Percentiles rank a stretch among this genome's conserved stretches.
phyloP scores from a whole-genome alignment of 1,140 invertebrate species.

The Ylistrum balloti region DNA sequence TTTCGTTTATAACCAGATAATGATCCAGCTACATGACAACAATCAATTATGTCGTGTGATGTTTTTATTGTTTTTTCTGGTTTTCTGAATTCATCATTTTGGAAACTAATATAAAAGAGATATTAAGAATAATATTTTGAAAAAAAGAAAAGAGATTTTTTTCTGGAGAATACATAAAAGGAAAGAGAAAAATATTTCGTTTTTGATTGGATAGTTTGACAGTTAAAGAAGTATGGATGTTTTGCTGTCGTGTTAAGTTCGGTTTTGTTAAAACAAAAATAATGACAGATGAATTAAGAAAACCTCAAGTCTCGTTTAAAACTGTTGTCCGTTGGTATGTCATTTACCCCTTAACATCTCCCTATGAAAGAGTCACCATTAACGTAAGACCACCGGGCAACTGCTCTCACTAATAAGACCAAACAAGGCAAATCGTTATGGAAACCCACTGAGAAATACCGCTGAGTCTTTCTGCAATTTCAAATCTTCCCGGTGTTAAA shows the following conservation, averaged over 20 bases:
- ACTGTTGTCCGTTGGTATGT: not conserved
- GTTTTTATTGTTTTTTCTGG: too few species aligned
- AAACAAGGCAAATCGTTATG: constrained; percentile 3
- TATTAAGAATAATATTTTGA: too few species aligned
- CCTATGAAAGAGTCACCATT: not conserved
- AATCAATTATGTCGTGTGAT: too few species aligned
- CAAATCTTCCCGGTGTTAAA: constrained; percentile 33
- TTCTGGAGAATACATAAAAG: too few species aligned
- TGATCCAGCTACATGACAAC: too few species aligned
- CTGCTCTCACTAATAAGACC: not conserved
- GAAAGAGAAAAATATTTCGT: too few species aligned
- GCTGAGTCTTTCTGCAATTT: constrained; percentile 33
- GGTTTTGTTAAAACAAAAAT: not conserved
- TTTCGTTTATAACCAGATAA: too few species aligned
- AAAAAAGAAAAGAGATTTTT: too few species aligned
- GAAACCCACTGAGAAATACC: not conserved
- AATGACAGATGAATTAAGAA: not conserved
- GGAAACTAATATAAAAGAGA: too few species aligned
- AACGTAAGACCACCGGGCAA: not conserved
- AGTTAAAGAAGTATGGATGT: too few species aligned
- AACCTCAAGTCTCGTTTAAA: not conserved
- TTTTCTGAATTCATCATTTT: too few species aligned
- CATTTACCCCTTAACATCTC: not conserved
- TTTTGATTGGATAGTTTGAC: too few species aligned
- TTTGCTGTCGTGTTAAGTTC: not conserved